Evolutionary conservation across 2,888 invertebrate species (phyloP).

Genomic region (Blastobasis adustella): DNA sequence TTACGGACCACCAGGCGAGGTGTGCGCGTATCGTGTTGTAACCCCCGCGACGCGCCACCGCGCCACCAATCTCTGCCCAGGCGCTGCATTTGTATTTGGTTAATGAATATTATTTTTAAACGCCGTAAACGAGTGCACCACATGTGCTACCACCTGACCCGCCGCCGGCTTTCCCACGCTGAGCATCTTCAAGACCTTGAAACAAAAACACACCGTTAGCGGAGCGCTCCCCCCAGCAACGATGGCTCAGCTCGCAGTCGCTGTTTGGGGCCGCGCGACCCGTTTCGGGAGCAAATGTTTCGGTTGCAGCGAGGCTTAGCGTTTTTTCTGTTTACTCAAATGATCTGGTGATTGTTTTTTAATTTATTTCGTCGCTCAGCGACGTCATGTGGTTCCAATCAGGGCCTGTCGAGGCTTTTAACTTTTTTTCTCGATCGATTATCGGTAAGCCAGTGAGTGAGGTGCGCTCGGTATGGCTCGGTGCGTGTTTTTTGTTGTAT

Average conservation of each 20-base stretch:
- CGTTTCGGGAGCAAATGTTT: slow-evolving; percentile 63
- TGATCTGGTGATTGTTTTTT: slow-evolving; percentile 73
- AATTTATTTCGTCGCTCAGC: slow-evolving; percentile 65
- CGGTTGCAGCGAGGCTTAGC: slow-evolving; percentile 50
- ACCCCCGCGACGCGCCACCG: slow-evolving; percentile 66
- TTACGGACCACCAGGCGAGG: slow-evolving; percentile 58
- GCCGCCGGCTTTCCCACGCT: slow-evolving; percentile 65
- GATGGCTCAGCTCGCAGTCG: no score
- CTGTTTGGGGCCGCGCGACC: slow-evolving; percentile 26
- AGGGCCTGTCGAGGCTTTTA: slow-evolving; percentile 51
- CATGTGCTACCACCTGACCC: slow-evolving; percentile 72
- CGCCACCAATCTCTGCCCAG: slow-evolving; percentile 30
- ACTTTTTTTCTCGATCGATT: slow-evolving; percentile 47
- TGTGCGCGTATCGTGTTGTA: slow-evolving; percentile 25
- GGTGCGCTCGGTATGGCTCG: background rate
- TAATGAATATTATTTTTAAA: slow-evolving; percentile 64
- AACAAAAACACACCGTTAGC: slow-evolving; percentile 48
- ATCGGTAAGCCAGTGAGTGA: slow-evolving; percentile 14
- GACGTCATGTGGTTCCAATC: slow-evolving; percentile 73
- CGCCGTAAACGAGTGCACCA: slow-evolving; percentile 61
- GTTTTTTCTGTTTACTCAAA: slow-evolving; percentile 70
- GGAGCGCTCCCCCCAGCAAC: slow-evolving; percentile 29
- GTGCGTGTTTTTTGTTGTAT: no score
- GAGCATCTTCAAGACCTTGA: slow-evolving; percentile 42
- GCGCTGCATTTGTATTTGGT: slow-evolving; percentile 54